Evolutionary conservation across 2,113 vertebrate species (phyloP), one percentile per base, ranked within the genome.

Genomic region (Ondatra zibethicus): DNA sequence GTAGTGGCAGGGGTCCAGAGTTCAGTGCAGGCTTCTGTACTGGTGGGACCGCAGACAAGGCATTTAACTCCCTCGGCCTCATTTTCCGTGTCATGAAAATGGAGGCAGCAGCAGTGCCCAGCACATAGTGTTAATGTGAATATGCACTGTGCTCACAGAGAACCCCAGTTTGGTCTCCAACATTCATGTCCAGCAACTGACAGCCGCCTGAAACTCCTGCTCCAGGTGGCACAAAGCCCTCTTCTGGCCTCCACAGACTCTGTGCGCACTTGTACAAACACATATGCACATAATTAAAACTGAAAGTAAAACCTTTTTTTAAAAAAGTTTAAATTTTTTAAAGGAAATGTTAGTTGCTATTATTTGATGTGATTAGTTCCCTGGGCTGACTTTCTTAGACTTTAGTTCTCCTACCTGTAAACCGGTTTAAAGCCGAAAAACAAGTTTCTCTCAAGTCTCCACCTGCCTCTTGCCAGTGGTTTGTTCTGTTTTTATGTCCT

Each of bases 371-470:
- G 61, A 55, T 92, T 87, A 63, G 61, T 81, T 88, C 55, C 82
- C 85, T 36, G 76, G 86, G 82, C 88, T 94, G 89, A 23, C 66
- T 29, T 87, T n/a, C 25, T 7, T 75, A 50, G 75, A 29, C 72
- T 93, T 88, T 77, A 86, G 58, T 39, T 94, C n/a, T 31, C n/a
- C 25, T 31, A 58, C 72, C 31, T 97, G 25, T 86, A 85, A 90
- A 81, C 77, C 68, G n/a, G 5, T 36, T 76, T 73, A 78, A 76
- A 96, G 63, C 21, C 65, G 52, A 94, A 97, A 87, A 36, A 50
- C 45, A 89, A 10, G 25, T 47, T 68, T 91, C 52, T 33, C 13
- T 93, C 5, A 4, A 92, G 63, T 70, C 58, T 39, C 88, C 52
- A 19, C 47, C 61, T 75, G n/a, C 70, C 47, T 73, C 66, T 1